Base-by-base conservation (phyloP, 2,113 vertebrate genomes). In the Lota lota region DNA sequence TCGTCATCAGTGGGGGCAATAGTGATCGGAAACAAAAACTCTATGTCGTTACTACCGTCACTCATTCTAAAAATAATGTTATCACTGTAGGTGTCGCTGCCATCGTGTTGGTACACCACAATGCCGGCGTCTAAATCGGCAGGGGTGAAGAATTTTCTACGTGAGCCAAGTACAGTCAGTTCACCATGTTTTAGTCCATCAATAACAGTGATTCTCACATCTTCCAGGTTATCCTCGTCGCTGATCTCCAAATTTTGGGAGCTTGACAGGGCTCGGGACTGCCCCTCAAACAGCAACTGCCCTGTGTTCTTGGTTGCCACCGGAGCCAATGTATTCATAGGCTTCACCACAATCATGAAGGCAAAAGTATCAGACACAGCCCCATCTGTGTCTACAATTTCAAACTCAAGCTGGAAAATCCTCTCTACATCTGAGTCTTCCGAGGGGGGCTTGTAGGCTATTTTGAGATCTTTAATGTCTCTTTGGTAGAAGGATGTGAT, bases 391-490 rank as follows among this genome's bases (percentile, higher is more conserved):
- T 94, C 93, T 28, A 93, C 68, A 28, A 93, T 89, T 82, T 93
- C 88, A 85, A 94, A 82, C 82, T 94, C 90, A 4, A 95, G 79
- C 73, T 94, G 92, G 72, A 94, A 92, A 81, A 95, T 88, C 21
- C 74, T 80, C 68, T 95, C 93, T 1, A 59, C 61, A 10, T 89
- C 83, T 0, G 86, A 92, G 50, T 92, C 90, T 1, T 85, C 84
- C 1, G 79, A 79, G 0, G 93, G 93, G 0, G 93, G 91, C 67
- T 92, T 92, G 59, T 92, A 95, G 3, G 93, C 92, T 73, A 95
- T 92, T 85, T 93, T 95, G 58, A 95, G 84, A 91, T 83, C 94
- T 80, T 87, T 90, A 62, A 99, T 88, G 58, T 95, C 93, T 68
- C 74, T 82, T 82, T 95, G 93, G 4, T 85, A 91, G 78, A 95